Conservation (phyloP, 2,113 vertebrate genomes). For the Pandion haliaetus region DNA sequence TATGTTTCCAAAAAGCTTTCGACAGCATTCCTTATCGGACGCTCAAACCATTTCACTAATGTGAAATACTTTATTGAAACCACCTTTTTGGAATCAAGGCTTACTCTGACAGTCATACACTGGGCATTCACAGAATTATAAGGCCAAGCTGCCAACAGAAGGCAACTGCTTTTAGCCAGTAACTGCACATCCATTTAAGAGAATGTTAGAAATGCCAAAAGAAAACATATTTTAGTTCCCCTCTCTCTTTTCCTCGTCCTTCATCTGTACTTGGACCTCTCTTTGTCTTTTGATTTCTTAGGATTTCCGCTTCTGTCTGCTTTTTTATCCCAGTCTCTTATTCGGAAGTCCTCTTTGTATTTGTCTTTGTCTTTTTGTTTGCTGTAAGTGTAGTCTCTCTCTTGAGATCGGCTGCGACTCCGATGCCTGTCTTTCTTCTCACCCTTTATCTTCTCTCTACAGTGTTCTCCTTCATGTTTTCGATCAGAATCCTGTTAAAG, state of each 20-base stretch:
- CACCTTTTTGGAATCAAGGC: not conserved
- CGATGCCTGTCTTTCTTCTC: slow-evolving; percentile 75
- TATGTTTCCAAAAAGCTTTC: not conserved
- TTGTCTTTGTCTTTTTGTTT: slow-evolving; percentile 64
- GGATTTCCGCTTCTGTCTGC: slow-evolving; percentile 81
- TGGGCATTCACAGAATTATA: not conserved
- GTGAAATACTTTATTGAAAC: slow-evolving; percentile 23
- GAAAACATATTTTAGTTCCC: not conserved
- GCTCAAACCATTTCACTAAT: not conserved
- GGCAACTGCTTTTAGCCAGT: not conserved
- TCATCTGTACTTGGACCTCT: slow-evolving; percentile 82
- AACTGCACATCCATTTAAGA: not conserved
- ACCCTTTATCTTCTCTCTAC: slow-evolving; percentile 71
- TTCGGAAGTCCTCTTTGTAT: slow-evolving; percentile 9
- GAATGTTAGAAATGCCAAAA: not conserved
- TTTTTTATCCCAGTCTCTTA: slow-evolving; percentile 76
- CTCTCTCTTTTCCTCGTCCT: not conserved
- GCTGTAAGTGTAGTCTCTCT: slow-evolving; percentile 69
- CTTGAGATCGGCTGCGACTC: slow-evolving; percentile 78
- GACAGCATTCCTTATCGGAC: not conserved
- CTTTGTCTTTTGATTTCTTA: slow-evolving; percentile 85
- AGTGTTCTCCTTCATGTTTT: slow-evolving; percentile 68
- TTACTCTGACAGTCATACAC: not conserved
- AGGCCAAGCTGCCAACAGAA: not conserved
- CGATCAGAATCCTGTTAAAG: slow-evolving; percentile 66